Evolutionary conservation across 2,797 vertebrate genomes (phyloP).

Genomic region (Argyrosomus regius): DNA sequence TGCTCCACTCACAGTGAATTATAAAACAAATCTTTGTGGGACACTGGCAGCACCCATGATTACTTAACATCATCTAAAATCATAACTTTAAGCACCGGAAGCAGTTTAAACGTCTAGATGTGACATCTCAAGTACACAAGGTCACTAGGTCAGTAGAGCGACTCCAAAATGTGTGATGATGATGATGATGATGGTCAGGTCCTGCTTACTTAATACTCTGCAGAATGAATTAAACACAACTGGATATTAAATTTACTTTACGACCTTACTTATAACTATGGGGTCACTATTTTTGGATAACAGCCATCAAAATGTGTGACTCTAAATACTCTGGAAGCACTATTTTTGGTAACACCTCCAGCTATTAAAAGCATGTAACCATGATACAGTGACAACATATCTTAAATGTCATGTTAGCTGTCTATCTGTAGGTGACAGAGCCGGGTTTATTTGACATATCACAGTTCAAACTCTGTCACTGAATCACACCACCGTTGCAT

Average conservation of each 20-base stretch:
- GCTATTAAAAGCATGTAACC: neutral
- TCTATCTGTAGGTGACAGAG: neutral
- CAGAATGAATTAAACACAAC: neutral
- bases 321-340: neutral
- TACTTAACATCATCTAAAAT: neutral
- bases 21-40: rapidly evolving
- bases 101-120: neutral
- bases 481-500: neutral
- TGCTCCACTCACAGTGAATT: neutral
- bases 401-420: neutral
- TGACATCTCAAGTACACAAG: neutral
- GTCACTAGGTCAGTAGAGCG: neutral
- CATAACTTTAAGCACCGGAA: neutral
- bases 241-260: neutral
- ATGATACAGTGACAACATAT: too few species aligned
- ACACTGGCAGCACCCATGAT: neutral
- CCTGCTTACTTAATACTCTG: neutral
- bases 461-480: slow-evolving; percentile 7
- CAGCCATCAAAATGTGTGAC: neutral
- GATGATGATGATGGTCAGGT: neutral
- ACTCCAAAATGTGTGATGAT: neutral
- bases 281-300: neutral
- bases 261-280: neutral
- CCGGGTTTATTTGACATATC: neutral
- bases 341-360: neutral